Conservation (phyloP, 1,140 invertebrate genomes). For the Drosophila suzukii region DNA sequence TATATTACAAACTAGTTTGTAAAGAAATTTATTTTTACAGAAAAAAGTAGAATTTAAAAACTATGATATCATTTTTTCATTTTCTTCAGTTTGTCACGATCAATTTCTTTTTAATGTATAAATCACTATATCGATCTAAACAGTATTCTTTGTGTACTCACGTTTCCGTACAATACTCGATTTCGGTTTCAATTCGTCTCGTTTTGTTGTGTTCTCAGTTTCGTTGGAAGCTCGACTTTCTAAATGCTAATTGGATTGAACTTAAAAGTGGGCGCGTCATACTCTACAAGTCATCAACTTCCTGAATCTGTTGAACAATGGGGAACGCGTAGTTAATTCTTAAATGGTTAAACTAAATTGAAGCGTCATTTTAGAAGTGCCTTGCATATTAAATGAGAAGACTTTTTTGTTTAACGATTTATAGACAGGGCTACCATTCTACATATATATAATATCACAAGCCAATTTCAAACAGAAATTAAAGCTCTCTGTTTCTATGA, state of each 20-base stretch:
- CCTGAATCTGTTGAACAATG: conserved; percentile 31
- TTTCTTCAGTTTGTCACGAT: too few species aligned
- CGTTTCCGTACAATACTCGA: conserved; percentile 11
- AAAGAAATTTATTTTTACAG: neutral
- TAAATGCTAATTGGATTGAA: conserved; percentile 42
- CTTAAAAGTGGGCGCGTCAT: conserved; percentile 38
- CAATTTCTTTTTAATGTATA: conserved; percentile 1
- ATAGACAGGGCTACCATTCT: conserved; percentile 4
- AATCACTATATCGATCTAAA: too few species aligned
- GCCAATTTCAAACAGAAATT: conserved; percentile 7
- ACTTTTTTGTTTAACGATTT: neutral
- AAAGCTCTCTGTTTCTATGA: conserved; percentile 1
- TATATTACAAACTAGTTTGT: too few species aligned
- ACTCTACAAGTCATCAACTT: conserved; percentile 17
- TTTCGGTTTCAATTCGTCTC: conserved; percentile 12
- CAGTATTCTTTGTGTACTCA: conserved; percentile 3
- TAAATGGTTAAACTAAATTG: conserved; percentile 31
- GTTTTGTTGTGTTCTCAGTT: conserved; percentile 33
- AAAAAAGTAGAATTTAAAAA: neutral
- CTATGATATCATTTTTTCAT: too few species aligned
- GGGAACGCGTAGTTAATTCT: conserved; percentile 24
- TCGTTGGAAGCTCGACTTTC: conserved; percentile 40
- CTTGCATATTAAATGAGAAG: conserved; percentile 24
- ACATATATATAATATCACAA: neutral
- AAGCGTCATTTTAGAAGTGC: conserved; percentile 4